Evolutionary conservation across 2,888 invertebrate species (phyloP).

Genomic region (Congeria kusceri): DNA sequence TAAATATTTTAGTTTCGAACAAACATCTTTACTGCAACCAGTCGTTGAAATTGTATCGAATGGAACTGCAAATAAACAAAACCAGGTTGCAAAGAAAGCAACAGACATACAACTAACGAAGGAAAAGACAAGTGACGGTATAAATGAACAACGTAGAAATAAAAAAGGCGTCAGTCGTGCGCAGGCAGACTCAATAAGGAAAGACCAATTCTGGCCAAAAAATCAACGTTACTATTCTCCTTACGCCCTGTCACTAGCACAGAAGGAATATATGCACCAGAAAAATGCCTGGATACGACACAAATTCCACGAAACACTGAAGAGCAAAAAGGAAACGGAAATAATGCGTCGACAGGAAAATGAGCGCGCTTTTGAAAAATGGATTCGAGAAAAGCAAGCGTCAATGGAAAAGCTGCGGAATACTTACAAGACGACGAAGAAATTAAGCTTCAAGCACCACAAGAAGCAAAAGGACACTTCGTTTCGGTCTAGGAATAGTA

Average conservation of each 20-base stretch:
- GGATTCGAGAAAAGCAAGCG: constrained; percentile 22
- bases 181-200: constrained; percentile 9
- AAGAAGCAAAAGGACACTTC: too few species aligned
- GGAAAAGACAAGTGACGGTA: too few species aligned
- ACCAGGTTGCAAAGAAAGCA: too few species aligned
- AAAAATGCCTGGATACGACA: constrained; percentile 21
- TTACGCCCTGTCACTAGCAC: constrained; percentile 40
- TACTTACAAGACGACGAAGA: too few species aligned
- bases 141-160: too few species aligned
- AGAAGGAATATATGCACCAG: constrained; percentile 29
- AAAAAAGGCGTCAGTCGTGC: background rate
- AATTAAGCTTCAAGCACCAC: too few species aligned
- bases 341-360: constrained; percentile 25
- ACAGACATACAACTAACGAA: too few species aligned
- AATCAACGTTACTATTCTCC: constrained; percentile 39
- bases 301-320: background rate
- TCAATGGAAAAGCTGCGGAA: background rate
- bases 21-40: too few species aligned
- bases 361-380: constrained; percentile 36
- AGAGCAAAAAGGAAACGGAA: constrained; percentile 14
- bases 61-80: too few species aligned
- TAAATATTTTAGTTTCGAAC: too few species aligned
- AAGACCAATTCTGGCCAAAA: constrained; percentile 15
- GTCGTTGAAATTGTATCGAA: too few species aligned
- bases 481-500: too few species aligned